These are phyloP conservation scores for Galeopterus variegatus DNA, from an alignment of 2,113 vertebrate genomes.

Conservation along the genomic window DNA sequence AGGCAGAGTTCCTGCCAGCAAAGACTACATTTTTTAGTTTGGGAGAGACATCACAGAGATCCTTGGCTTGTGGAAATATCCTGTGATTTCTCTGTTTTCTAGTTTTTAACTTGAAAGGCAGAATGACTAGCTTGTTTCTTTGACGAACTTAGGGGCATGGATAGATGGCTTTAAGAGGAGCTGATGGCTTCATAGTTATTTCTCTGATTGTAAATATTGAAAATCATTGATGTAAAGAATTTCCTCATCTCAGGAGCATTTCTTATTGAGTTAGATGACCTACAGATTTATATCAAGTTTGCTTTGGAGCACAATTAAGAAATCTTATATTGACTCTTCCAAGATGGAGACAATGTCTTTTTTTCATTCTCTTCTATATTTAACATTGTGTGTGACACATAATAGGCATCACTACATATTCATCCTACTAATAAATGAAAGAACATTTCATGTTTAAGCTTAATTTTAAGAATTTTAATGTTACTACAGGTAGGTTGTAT, in stretches of 20 bases:
- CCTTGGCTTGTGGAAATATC: background rate
- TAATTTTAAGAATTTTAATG: constrained; percentile 54
- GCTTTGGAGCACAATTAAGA: constrained; percentile 58
- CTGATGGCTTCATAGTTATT: constrained; percentile 50
- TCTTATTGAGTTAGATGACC: constrained; percentile 20
- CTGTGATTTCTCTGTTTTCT: constrained; percentile 47
- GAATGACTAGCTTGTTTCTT: constrained; percentile 48
- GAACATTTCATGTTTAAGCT: constrained; percentile 22
- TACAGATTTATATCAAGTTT: constrained; percentile 11
- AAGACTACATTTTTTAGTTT: constrained; percentile 61
- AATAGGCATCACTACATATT: background rate
- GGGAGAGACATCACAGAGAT: background rate
- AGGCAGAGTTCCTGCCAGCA: background rate
- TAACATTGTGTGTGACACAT: background rate
- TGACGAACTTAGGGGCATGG: constrained; percentile 40
- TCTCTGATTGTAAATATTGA: constrained; percentile 59
- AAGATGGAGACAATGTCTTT: constrained; percentile 1
- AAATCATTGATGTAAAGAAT: constrained; percentile 51
- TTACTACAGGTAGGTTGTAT: background rate
- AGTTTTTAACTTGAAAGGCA: constrained; percentile 61
- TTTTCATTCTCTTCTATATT: background rate
- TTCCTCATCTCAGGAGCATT: constrained; percentile 39
- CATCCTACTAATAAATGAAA: constrained; percentile 42
- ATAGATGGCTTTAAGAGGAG: constrained; percentile 46
- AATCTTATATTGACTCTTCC: constrained; percentile 2